Percentiles rank a stretch among this genome's conserved stretches.
Conservation (phyloP, 2,113 vertebrate species). For the Chunga burmeisteri region DNA sequence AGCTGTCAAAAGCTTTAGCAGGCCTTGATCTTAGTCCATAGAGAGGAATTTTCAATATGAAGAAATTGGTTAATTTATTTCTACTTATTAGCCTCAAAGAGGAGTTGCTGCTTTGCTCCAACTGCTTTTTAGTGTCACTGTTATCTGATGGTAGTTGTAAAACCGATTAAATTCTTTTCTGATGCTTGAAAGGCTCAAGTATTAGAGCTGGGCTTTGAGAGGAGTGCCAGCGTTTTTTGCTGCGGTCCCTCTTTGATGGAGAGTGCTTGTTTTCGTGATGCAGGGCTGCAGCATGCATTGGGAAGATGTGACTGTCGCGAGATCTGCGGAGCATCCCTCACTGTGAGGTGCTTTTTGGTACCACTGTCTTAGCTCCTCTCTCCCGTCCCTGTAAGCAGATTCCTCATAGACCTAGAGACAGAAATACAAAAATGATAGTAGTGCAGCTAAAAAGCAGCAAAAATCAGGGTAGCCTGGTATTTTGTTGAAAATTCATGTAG, state of each 20-base stretch:
- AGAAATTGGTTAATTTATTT: slow-evolving; percentile 57
- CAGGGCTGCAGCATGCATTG: fast-evolving
- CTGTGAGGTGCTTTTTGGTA: background rate
- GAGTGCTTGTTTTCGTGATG: background rate
- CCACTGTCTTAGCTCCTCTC: background rate
- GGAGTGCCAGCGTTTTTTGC: background rate
- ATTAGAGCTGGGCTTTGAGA: slow-evolving; percentile 18
- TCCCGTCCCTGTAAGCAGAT: background rate
- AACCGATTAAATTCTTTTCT: slow-evolving; percentile 46
- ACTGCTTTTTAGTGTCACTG: slow-evolving; percentile 19
- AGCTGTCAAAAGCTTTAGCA: background rate
- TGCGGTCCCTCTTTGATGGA: background rate
- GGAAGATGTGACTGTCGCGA: background rate
- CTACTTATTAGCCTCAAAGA: slow-evolving; percentile 26
- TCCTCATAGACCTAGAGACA: background rate
- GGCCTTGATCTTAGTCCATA: background rate
- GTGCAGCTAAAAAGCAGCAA: background rate
- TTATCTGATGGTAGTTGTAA: slow-evolving; percentile 42
- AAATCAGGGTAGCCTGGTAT: background rate
- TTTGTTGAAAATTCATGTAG: background rate
- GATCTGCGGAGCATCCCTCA: background rate
- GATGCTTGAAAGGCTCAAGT: slow-evolving; percentile 19
- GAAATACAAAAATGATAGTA: background rate
- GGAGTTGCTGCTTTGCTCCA: background rate
- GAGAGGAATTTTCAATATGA: slow-evolving; percentile 11